Conservation (phyloP, 2,888 invertebrate species). For the Mayetiola destructor region DNA sequence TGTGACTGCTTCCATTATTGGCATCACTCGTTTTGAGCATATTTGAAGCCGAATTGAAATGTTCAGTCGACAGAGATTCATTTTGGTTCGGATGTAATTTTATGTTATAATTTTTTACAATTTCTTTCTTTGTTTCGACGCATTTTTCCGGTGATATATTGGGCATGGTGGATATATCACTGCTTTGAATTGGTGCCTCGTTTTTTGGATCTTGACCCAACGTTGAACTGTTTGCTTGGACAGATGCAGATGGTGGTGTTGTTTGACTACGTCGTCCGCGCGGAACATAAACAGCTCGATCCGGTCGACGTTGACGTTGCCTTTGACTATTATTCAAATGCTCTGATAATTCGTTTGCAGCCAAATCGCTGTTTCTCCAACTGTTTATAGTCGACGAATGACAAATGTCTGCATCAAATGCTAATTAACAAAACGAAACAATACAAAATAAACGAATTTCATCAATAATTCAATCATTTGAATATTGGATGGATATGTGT, state of each 20-base stretch:
- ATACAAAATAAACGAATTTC: too few species aligned
- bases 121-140: background rate
- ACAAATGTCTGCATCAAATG: background rate
- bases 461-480: too few species aligned
- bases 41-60: conserved; percentile 25
- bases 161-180: background rate
- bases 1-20: conserved; percentile 22
- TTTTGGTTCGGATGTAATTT: background rate
- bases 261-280: conserved; percentile 45
- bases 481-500: too few species aligned
- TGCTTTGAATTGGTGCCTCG: background rate
- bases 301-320: conserved; percentile 46
- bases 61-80: background rate
- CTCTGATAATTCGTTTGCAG: background rate
- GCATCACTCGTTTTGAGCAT: conserved; percentile 38
- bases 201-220: too few species aligned
- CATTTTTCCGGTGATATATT: background rate
- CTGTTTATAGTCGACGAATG: background rate
- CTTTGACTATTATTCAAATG: background rate
- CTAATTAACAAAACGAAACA: background rate
- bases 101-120: background rate
- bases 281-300: conserved; percentile 66
- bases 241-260: conserved; percentile 26
- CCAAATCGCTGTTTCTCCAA: background rate
- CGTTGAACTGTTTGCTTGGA: background rate